Percentiles rank a stretch among this genome's conserved stretches.
Evolutionary conservation across 2,113 vertebrate genomes (phyloP).

Genomic region (Otolemur garnettii): DNA sequence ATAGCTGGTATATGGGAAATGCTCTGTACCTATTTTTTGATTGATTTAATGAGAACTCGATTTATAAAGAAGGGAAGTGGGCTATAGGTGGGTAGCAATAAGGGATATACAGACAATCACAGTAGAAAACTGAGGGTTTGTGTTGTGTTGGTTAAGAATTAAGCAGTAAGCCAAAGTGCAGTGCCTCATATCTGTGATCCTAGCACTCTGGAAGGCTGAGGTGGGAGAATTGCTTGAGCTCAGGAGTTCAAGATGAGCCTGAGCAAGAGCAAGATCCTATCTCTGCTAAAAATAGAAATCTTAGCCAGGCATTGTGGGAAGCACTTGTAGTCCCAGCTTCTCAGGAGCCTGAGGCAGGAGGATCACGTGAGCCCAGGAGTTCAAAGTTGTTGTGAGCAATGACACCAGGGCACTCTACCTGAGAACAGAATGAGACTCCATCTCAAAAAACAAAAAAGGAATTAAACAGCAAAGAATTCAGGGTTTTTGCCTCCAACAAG

Average conservation of each 20-base stretch:
- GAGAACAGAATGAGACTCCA: too few species aligned
- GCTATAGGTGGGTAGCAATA: neutral
- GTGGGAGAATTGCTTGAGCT: too few species aligned
- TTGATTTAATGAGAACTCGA: neutral
- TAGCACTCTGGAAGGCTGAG: neutral
- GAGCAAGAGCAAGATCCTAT: too few species aligned
- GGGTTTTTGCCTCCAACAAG: constrained; percentile 31
- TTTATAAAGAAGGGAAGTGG: neutral
- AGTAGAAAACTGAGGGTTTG: neutral
- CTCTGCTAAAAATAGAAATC: too few species aligned
- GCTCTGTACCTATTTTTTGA: neutral
- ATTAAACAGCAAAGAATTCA: constrained; percentile 33
- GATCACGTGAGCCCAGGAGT: neutral
- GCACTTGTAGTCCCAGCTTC: neutral
- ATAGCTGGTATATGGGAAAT: too few species aligned
- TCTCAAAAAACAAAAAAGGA: neutral
- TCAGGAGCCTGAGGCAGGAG: neutral
- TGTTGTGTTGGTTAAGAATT: neutral
- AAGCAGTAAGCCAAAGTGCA: neutral
- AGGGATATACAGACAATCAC: neutral
- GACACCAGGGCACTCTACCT: too few species aligned
- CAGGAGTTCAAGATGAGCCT: too few species aligned
- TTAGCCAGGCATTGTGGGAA: neutral
- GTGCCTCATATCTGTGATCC: neutral
- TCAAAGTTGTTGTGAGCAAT: too few species aligned